These are phyloP conservation scores for Nannoperca obscura DNA, from an alignment of 2,797 vertebrate species.

Conservation along the genomic window DNA sequence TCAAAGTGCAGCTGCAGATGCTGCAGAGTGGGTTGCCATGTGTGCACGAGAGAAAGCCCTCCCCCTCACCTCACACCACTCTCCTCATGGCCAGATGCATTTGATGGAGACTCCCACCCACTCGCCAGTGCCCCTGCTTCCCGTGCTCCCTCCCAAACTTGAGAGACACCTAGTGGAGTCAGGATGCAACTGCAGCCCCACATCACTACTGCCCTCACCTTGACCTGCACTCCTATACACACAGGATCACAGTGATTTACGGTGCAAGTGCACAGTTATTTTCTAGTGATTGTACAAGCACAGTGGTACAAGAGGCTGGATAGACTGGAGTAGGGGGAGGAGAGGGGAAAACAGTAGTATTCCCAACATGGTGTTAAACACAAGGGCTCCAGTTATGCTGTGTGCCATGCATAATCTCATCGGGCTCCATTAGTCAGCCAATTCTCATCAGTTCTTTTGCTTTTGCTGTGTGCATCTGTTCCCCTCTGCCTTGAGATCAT, in stretches of 20 bases:
- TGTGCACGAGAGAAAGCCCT: conserved; percentile 46
- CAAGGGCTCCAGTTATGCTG: not conserved
- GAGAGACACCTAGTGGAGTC: conserved; percentile 68
- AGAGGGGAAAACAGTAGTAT: not conserved
- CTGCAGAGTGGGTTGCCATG: conserved; percentile 66
- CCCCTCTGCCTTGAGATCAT: conserved; percentile 26
- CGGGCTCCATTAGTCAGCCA: conserved; percentile 19
- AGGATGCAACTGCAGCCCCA: conserved; percentile 5
- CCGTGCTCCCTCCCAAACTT: conserved; percentile 6
- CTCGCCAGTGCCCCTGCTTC: conserved; percentile 14
- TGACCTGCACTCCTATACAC: conserved; percentile 54
- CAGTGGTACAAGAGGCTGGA: conserved; percentile 21
- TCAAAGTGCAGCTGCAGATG: conserved; percentile 49
- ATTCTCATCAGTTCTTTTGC: conserved; percentile 11
- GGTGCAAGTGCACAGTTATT: conserved; percentile 26
- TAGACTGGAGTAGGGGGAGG: not conserved
- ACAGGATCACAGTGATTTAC: conserved; percentile 65
- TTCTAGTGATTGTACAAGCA: conserved; percentile 34
- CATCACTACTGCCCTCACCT: conserved; percentile 50
- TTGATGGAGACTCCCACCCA: conserved; percentile 47
- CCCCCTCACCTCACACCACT: conserved; percentile 43
- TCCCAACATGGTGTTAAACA: conserved; percentile 35
- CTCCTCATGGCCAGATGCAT: conserved; percentile 54
- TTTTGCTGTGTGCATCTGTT: not conserved
- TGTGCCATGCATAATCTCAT: conserved; percentile 15